Evolutionary conservation across 2,113 vertebrate genomes (phyloP).

Genomic region (Climacteris rufus): DNA sequence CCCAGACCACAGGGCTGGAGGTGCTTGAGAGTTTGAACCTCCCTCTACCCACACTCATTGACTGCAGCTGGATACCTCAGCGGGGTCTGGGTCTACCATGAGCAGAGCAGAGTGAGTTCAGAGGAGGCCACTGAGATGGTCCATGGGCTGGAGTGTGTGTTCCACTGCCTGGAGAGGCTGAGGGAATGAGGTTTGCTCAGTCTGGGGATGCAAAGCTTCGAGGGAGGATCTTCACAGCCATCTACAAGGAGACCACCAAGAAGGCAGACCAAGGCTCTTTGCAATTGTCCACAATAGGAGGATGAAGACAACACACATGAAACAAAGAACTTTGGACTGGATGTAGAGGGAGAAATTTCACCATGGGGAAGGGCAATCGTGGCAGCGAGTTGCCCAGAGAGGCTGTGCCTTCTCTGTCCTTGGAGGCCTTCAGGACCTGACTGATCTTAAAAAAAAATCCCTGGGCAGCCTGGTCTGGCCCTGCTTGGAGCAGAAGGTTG

Average conservation of each 20-base stretch:
- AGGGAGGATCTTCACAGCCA: background rate
- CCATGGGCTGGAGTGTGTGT: background rate
- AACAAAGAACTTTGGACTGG: background rate
- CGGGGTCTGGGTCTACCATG: background rate
- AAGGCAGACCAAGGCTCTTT: background rate
- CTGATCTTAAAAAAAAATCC: background rate
- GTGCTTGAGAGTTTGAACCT: background rate
- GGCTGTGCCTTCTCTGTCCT: background rate
- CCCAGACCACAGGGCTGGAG: background rate
- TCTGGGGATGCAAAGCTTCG: background rate
- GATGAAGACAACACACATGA: fast-evolving
- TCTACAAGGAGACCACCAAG: background rate
- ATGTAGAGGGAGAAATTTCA: background rate
- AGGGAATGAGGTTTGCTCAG: background rate
- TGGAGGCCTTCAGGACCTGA: background rate
- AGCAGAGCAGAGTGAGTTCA: background rate
- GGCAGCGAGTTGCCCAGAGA: background rate
- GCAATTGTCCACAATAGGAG: background rate
- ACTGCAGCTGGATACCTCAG: background rate
- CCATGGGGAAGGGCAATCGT: background rate
- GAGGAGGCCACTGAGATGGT: background rate
- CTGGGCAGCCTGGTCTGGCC: background rate
- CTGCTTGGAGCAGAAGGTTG: background rate
- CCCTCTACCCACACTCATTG: background rate
- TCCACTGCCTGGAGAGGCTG: background rate